Evolutionary conservation across 2,888 invertebrate genomes (phyloP).

Genomic region (Spicauda simplicius): DNA sequence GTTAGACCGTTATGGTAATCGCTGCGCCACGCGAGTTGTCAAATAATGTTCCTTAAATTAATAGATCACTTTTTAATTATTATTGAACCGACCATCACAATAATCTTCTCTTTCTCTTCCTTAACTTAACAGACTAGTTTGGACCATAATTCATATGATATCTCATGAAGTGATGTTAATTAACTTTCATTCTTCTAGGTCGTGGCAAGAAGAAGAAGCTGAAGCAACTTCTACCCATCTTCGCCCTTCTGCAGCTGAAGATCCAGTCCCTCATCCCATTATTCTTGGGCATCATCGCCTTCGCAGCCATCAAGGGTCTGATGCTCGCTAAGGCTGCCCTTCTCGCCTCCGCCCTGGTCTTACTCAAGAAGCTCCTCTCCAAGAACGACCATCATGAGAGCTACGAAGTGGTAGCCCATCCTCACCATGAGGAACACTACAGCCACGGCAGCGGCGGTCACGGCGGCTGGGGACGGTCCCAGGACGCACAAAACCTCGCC

Average conservation of each 20-base stretch:
- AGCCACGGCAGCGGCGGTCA: conserved; percentile 82
- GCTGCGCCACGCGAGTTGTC: no score
- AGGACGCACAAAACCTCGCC: conserved; percentile 88
- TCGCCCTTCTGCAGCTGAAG: conserved; percentile 91
- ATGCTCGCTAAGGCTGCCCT: conserved; percentile 93
- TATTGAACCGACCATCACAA: no score
- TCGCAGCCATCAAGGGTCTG: conserved; percentile 93
- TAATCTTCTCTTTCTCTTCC: no score
- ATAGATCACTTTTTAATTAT: no score
- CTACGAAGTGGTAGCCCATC: conserved; percentile 91
- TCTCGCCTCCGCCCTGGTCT: conserved; percentile 89
- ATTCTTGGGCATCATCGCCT: conserved; percentile 89
- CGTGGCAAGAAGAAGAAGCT: conserved; percentile 92
- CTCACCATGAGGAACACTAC: conserved; percentile 86
- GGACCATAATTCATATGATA: no score
- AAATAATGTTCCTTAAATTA: no score
- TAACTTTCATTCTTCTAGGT: conserved; percentile 74
- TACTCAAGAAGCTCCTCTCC: conserved; percentile 87
- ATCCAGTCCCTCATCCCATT: conserved; percentile 91
- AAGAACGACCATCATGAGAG: conserved; percentile 88
- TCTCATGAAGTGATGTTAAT: not conserved
- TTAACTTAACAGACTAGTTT: no score
- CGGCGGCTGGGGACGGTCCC: conserved; percentile 87
- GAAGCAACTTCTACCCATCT: conserved; percentile 90
- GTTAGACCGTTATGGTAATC: no score